A percentile compares a stretch with the other conserved stretches of the same genome.
These are phyloP conservation scores for Vandiemenella viatica DNA, from an alignment of 2,888 invertebrate genomes.

Conservation along the genomic window DNA sequence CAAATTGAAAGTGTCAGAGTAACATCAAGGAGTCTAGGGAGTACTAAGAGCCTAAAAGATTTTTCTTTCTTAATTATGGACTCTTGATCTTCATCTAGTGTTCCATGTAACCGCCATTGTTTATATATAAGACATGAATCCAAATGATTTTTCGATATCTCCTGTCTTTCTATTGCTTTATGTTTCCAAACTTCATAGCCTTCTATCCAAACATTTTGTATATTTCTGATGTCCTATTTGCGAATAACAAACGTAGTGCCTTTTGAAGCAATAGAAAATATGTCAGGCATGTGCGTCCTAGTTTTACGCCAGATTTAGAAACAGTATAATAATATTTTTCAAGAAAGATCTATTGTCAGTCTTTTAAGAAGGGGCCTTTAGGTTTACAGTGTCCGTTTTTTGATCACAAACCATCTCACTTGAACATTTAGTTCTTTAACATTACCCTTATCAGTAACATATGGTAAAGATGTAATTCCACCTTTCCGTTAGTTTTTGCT, in stretches of 20 bases:
- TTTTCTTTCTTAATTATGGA: not conserved
- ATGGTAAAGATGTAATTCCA: not conserved
- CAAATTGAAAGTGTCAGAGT: not conserved
- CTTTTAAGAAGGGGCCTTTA: not conserved
- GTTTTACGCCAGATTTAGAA: not conserved
- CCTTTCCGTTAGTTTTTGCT: no score
- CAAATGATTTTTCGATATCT: not conserved
- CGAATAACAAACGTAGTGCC: no score
- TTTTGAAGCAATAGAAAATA: not conserved
- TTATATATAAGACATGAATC: not conserved
- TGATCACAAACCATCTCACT: not conserved
- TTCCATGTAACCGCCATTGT: no score
- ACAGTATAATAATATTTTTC: not conserved
- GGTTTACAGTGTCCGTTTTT: no score
- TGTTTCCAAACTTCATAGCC: not conserved
- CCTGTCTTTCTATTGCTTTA: not conserved
- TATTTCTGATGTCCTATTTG: not conserved
- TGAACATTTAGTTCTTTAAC: not conserved
- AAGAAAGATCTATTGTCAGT: no score
- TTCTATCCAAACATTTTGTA: not conserved
- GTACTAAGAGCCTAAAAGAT: not conserved
- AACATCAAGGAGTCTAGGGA: not conserved
- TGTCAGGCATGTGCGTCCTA: not conserved
- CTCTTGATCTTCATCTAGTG: no score
- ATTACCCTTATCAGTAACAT: not conserved